Evolutionary conservation across 2,888 invertebrate genomes (phyloP), one percentile per base, ranked within the genome.

Genomic region (Neoascia interrupta): DNA sequence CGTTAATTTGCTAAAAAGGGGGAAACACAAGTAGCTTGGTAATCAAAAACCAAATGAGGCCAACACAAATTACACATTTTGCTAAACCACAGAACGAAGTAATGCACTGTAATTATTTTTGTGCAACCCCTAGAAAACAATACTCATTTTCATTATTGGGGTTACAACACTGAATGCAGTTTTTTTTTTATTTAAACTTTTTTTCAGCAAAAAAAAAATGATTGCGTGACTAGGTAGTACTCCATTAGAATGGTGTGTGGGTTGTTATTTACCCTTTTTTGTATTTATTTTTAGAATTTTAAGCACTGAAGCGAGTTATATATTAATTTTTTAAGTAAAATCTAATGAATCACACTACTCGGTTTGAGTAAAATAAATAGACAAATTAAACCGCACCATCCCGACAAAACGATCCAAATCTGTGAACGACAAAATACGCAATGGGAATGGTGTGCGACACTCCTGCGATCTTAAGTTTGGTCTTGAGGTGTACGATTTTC

Each of bases 391-490:
- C 21, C 43, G 43, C 56, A 28, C 45, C 6, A 39, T 13, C 6
- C 34, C 15, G 23, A 26, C 13, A 56, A 21, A 43, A 15, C 70
- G 70, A 69, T 64, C 76, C 58, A 70, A 70, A 64, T 45, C 70
- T 39, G 13, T 23, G 70, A 39, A 36, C 64, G 76, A 76, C 70
- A 53, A 64, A 70, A 64, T 60, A 58, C 75, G 37, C 49, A 76
- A 64, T 64, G 56, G 26, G 63, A 58, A 70, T 37, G 51, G 63
- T 70, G 39, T 19, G 18, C 43, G 43, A 64, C 63, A 76, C 64
- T 76, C 70, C 76, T 43, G 43, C 58, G 58, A 70, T 76, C 63
- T 64, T 41, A 13, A 26, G 41, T 5, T 53, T 23, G 23, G 61
- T 26, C 63, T 76, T 58, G 41, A 63, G 58, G 64, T 58, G 58